Percentiles rank a stretch among this genome's conserved stretches.
Evolutionary conservation across 2,113 vertebrate genomes (phyloP).

Genomic region (Cebus imitator): DNA sequence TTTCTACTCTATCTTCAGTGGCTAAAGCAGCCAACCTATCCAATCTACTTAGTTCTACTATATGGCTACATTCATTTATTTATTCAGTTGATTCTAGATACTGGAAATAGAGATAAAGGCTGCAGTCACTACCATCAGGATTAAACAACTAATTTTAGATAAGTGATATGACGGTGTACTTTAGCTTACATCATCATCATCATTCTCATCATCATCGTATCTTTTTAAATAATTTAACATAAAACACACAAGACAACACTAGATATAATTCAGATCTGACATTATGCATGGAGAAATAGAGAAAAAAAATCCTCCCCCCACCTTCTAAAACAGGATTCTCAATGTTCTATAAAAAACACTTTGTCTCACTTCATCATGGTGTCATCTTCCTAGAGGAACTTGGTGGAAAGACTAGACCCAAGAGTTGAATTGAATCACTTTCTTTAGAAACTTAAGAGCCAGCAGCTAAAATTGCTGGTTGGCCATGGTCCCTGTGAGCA

Average conservation of each 20-base stretch:
- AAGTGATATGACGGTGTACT: neutral
- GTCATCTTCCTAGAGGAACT: slow-evolving; percentile 60
- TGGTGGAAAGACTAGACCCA: slow-evolving; percentile 2
- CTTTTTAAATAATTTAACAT: slow-evolving; percentile 19
- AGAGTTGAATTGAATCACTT: slow-evolving; percentile 35
- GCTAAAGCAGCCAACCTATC: neutral
- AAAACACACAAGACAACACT: neutral
- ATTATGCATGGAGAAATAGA: neutral
- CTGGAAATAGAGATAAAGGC: neutral
- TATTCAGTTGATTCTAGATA: neutral
- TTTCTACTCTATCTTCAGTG: neutral
- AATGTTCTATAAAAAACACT: slow-evolving; percentile 29
- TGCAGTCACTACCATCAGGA: neutral
- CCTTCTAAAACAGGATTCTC: slow-evolving; percentile 31
- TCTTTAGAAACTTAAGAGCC: slow-evolving; percentile 57
- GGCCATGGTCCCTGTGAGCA: neutral
- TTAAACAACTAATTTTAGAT: neutral
- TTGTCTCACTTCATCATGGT: slow-evolving; percentile 48
- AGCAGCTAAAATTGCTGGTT: slow-evolving; percentile 46
- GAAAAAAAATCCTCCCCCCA: neutral
- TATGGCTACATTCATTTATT: neutral
- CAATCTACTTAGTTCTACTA: neutral
- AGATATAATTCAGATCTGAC: neutral
- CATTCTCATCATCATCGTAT: neutral
- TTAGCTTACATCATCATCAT: neutral